phyloP scores from a whole-genome alignment of 1,140 invertebrate species.

The Bombus affinis region DNA sequence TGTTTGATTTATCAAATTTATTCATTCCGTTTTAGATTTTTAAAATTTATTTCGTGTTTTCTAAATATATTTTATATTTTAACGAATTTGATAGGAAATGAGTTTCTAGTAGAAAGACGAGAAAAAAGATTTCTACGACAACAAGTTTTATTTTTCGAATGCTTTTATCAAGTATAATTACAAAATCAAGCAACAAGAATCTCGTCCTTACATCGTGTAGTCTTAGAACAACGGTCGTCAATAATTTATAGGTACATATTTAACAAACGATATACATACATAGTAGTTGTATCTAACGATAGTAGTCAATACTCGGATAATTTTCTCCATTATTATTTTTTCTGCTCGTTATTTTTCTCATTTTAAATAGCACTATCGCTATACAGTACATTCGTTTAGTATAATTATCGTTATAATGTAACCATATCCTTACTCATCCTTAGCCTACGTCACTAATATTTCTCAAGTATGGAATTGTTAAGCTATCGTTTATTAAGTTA shows the following conservation, averaged over 20 bases:
- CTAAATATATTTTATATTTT: not conserved
- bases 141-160: constrained; percentile 80
- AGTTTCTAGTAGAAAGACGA: not conserved
- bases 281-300: constrained; percentile 75
- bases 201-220: constrained; percentile 67
- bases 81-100: not conserved
- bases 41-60: too few relatives aligned
- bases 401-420: constrained; percentile 63
- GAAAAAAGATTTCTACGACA: constrained; percentile 71
- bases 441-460: constrained; percentile 55
- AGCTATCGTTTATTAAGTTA: constrained; percentile 44
- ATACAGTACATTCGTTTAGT: constrained; percentile 66
- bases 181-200: constrained; percentile 83
- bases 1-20: too few relatives aligned
- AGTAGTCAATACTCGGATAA: constrained; percentile 69
- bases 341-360: constrained; percentile 33
- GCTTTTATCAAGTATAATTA: constrained; percentile 81
- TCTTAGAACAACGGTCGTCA: constrained; percentile 67
- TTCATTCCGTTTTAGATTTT: too few relatives aligned
- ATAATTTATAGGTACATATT: constrained; percentile 75
- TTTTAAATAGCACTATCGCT: constrained; percentile 61
- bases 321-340: constrained; percentile 39
- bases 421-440: constrained; percentile 48
- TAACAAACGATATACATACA: constrained; percentile 77
- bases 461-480: constrained; percentile 37